Percentiles rank a stretch among this genome's conserved stretches.
Conservation (phyloP, 2,797 vertebrate genomes). For the Prunella strophiata region DNA sequence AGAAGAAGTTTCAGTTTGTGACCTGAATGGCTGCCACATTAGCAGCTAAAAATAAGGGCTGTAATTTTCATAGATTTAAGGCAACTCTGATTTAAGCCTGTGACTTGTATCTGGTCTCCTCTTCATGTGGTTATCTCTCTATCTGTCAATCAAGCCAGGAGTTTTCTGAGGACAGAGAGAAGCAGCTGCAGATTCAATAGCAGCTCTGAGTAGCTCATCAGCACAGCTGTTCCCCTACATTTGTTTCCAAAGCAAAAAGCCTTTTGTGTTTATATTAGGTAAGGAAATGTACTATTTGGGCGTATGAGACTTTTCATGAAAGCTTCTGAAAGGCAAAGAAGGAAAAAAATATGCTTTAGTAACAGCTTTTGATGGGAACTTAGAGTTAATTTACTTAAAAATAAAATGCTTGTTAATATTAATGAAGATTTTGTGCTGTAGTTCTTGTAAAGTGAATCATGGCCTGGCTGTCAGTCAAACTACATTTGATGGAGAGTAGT, state of each 20-base stretch:
- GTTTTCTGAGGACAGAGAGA: slow-evolving; percentile 62
- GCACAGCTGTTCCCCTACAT: slow-evolving; percentile 64
- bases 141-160: slow-evolving; percentile 44
- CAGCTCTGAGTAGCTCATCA: slow-evolving; percentile 60
- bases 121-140: neutral
- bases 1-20: neutral
- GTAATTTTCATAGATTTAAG: slow-evolving; percentile 19
- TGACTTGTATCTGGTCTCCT: slow-evolving; percentile 32
- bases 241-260: slow-evolving; percentile 63
- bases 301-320: slow-evolving; percentile 2
- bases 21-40: neutral
- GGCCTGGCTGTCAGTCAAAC: neutral
- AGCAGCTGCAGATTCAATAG: slow-evolving; percentile 69
- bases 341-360: neutral
- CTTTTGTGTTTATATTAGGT: slow-evolving; percentile 68
- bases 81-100: slow-evolving; percentile 19
- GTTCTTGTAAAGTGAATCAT: slow-evolving; percentile 1
- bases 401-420: slow-evolving; percentile 18
- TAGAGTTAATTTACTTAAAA: neutral
- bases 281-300: slow-evolving; percentile 62
- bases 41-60: slow-evolving; percentile 4
- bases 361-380: slow-evolving; percentile 1
- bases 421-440: neutral
- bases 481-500: neutral
- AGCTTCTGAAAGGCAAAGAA: slow-evolving; percentile 20